Evolutionary conservation across 1,140 invertebrate species (phyloP).

Genomic region (Lordiphosa clarofinis): DNA sequence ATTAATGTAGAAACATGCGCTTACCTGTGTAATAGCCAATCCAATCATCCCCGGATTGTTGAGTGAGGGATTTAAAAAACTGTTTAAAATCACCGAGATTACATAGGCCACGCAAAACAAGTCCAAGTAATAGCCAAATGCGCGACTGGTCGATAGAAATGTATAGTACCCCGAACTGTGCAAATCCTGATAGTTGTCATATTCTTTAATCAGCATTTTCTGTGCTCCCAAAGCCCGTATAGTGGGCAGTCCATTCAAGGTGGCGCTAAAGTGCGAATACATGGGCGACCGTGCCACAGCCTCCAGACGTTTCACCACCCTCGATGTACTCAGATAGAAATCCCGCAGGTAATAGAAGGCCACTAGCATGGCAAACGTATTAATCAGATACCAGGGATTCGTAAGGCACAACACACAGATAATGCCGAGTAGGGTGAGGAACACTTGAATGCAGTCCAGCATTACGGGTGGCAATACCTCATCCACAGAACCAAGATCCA

Average conservation of each 20-base stretch:
- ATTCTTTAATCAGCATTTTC: conserved; percentile 84
- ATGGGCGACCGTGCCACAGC: conserved; percentile 88
- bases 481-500: conserved; percentile 84
- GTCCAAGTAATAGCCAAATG: conserved; percentile 90
- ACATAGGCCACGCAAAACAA: conserved; percentile 87
- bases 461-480: conserved; percentile 81
- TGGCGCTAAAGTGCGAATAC: conserved; percentile 88
- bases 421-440: conserved; percentile 86
- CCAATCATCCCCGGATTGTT: conserved; percentile 86
- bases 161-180: conserved; percentile 88
- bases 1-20: neutral
- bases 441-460: conserved; percentile 88
- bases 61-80: conserved; percentile 80
- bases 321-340: conserved; percentile 90
- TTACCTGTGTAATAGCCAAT: conserved; percentile 86
- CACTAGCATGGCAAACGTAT: conserved; percentile 85
- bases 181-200: conserved; percentile 84
- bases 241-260: conserved; percentile 87
- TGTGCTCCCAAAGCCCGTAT: conserved; percentile 86
- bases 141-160: conserved; percentile 88
- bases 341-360: conserved; percentile 87
- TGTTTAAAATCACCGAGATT: conserved; percentile 84
- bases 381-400: conserved; percentile 88
- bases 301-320: conserved; percentile 93
- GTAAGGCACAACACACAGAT: conserved; percentile 87